phyloP scores from a whole-genome alignment of 1,140 invertebrate species.

The Cepaea nemoralis region DNA sequence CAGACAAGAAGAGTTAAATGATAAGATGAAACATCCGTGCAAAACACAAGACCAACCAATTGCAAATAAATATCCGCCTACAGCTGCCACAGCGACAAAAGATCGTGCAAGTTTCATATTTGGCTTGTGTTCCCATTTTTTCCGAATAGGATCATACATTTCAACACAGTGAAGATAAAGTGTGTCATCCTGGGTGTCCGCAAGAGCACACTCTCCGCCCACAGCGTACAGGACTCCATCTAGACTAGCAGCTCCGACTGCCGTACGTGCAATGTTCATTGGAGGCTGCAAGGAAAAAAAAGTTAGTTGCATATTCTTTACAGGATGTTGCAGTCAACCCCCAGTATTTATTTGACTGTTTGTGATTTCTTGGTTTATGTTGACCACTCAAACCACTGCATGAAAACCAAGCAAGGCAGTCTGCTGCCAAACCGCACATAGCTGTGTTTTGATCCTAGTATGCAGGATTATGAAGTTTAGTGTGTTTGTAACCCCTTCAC shows the following conservation, averaged over 20 bases:
- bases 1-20: no score
- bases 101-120: constrained; percentile 87
- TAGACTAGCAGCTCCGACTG: constrained; percentile 63
- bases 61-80: constrained; percentile 87
- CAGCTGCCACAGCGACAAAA: constrained; percentile 89
- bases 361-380: no score
- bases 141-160: constrained; percentile 83
- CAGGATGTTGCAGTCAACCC: no score
- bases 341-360: no score
- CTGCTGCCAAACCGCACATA: no score
- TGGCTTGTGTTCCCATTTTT: constrained; percentile 74
- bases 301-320: no score
- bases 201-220: constrained; percentile 76
- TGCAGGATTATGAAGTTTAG: no score
- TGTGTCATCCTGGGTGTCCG: constrained; percentile 75
- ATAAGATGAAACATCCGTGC: no score
- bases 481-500: no score
- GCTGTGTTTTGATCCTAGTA: no score
- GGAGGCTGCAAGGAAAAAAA: constrained; percentile 52
- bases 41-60: constrained; percentile 83
- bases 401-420: no score
- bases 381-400: no score
- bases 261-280: constrained; percentile 69
- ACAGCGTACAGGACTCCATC: constrained; percentile 67
- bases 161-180: constrained; percentile 88